These are phyloP conservation scores for Noctua janthe DNA, from an alignment of 2,888 invertebrate species.

Conservation along the genomic window DNA sequence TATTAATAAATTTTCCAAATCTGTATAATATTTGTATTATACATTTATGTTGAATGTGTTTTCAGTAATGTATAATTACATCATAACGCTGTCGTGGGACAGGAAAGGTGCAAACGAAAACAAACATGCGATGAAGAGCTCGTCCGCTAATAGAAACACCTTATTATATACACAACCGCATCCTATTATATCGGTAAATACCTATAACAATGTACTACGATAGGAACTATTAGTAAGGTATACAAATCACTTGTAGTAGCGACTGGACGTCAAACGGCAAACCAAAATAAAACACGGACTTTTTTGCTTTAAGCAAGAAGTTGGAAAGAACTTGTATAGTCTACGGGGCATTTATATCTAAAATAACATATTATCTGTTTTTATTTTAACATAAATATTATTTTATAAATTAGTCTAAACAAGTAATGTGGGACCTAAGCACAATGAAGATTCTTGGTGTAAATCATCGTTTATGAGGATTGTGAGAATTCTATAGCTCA, in stretches of 20 bases:
- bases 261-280: background rate
- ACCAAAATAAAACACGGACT: background rate
- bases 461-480: slow-evolving; percentile 11
- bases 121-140: slow-evolving; percentile 75
- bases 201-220: slow-evolving; percentile 50
- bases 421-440: slow-evolving; percentile 12
- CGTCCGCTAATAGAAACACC: slow-evolving; percentile 75
- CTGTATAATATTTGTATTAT: background rate
- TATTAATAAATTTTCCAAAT: background rate
- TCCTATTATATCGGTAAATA: slow-evolving; percentile 65
- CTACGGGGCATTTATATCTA: background rate
- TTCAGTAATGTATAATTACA: slow-evolving; percentile 57
- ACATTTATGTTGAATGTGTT: slow-evolving; percentile 23
- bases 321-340: background rate
- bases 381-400: background rate
- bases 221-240: slow-evolving; percentile 25
- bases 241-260: slow-evolving; percentile 4
- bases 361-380: background rate
- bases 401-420: slow-evolving; percentile 1
- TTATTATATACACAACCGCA: slow-evolving; percentile 69
- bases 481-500: slow-evolving; percentile 17
- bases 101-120: slow-evolving; percentile 84
- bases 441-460: slow-evolving; percentile 27
- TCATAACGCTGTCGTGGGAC: slow-evolving; percentile 78
- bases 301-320: background rate